These are phyloP conservation scores for Cacatua alba DNA, from an alignment of 2,113 vertebrate genomes.

Conservation along the genomic window DNA sequence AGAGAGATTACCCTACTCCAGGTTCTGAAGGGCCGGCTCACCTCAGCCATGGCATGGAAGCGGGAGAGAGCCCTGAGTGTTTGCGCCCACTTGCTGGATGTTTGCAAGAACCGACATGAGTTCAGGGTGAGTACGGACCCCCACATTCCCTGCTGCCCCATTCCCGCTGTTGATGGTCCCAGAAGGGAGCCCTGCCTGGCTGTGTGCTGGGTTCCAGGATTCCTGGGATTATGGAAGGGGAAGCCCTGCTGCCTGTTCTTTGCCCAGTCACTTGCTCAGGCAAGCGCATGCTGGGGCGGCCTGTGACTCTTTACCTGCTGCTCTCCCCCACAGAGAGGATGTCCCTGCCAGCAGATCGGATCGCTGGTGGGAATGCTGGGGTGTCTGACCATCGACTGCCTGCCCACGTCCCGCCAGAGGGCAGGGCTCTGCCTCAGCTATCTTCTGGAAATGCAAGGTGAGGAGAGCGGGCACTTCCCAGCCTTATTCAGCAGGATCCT, in stretches of 20 bases:
- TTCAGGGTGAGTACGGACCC: not conserved
- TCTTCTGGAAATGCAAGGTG: not conserved
- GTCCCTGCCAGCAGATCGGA: not conserved
- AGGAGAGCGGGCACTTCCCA: not conserved
- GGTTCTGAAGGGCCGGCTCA: not conserved
- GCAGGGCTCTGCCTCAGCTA: not conserved
- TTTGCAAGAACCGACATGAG: not conserved
- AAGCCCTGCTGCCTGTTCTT: not conserved
- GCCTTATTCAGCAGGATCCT: not conserved
- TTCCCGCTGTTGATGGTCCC: not conserved
- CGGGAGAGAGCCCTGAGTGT: not conserved
- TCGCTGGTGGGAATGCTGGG: not conserved
- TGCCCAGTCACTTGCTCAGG: not conserved
- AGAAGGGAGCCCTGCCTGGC: not conserved
- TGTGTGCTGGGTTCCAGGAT: fast-evolving
- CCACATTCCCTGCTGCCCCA: not conserved
- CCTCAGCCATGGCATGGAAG: not conserved
- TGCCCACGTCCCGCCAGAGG: not conserved
- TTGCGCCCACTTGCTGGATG: not conserved
- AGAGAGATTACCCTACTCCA: not conserved
- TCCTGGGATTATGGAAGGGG: not conserved
- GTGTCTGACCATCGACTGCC: not conserved
- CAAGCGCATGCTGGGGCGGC: not conserved
- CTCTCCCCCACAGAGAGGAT: not conserved
- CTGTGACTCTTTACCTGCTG: not conserved